Evolutionary conservation across 2,888 invertebrate species (phyloP).

Genomic region (Zele albiditarsus): DNA sequence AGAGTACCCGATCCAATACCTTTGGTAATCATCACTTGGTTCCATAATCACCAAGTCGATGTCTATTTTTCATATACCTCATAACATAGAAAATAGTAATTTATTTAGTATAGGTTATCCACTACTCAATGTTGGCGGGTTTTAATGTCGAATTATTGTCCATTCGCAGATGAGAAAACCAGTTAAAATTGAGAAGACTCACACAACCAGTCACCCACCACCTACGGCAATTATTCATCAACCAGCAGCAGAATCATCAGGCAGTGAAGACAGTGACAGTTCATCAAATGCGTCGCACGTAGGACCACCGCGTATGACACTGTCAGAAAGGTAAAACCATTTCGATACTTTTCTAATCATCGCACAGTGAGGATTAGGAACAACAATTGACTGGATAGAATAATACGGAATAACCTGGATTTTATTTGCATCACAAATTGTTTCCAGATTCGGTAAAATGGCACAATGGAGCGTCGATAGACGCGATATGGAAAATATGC

Average conservation of each 20-base stretch:
- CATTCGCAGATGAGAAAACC: conserved; percentile 66
- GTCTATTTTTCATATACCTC: not conserved
- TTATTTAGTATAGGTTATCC: not conserved
- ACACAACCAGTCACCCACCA: conserved; percentile 60
- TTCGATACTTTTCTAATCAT: no score
- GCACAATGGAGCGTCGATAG: conserved; percentile 92
- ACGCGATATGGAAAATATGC: conserved; percentile 89
- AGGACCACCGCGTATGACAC: conserved; percentile 78
- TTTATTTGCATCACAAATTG: not conserved
- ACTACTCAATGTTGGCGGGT: no score
- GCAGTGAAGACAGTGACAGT: conserved; percentile 77
- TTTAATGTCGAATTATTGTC: no score
- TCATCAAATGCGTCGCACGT: conserved; percentile 77
- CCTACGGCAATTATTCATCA: conserved; percentile 60
- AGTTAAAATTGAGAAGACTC: conserved; percentile 69
- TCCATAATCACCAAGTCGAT: conserved; percentile 28
- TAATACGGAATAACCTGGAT: no score
- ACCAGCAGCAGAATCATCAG: conserved; percentile 75
- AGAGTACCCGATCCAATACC: conserved; percentile 69
- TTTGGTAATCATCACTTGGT: conserved; percentile 60
- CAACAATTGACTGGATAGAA: no score
- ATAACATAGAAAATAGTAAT: not conserved
- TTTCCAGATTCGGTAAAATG: conserved; percentile 86
- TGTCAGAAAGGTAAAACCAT: conserved; percentile 80
- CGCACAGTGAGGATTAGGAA: no score